These are phyloP conservation scores for Pseudonaja textilis DNA, from an alignment of 2,113 vertebrate species.

Conservation along the genomic window DNA sequence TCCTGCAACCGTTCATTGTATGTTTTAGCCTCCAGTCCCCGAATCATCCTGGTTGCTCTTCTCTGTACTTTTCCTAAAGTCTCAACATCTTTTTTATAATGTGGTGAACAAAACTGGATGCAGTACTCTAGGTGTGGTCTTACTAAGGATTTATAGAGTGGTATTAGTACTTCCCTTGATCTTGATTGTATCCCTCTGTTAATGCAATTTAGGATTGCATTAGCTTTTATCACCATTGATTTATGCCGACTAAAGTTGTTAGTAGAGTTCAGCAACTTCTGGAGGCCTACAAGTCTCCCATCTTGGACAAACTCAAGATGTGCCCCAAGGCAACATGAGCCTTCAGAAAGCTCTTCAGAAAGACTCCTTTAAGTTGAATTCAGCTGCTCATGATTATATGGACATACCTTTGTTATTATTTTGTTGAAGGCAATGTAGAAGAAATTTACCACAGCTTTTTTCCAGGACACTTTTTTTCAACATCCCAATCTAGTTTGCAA, in stretches of 20 bases:
- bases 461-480: neutral
- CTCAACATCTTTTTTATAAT: too few species aligned
- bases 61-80: too few species aligned
- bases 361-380: neutral
- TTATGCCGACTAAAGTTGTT: neutral
- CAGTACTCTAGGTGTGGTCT: too few species aligned
- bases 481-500: neutral
- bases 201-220: too few species aligned
- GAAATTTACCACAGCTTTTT: neutral
- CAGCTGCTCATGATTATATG: neutral
- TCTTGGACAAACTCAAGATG: neutral
- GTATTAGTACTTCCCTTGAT: too few species aligned
- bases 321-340: neutral
- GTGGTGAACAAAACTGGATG: too few species aligned
- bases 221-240: neutral
- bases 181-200: too few species aligned
- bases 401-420: neutral
- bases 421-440: neutral
- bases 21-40: too few species aligned
- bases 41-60: too few species aligned
- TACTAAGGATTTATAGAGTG: too few species aligned
- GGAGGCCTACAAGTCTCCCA: neutral
- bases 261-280: neutral
- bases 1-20: too few species aligned
- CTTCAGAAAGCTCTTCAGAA: neutral